A percentile compares a stretch with the other conserved stretches of the same genome.
These are phyloP conservation scores for Melinaea menophilus DNA, from an alignment of 2,888 invertebrate species.

Conservation along the genomic window DNA sequence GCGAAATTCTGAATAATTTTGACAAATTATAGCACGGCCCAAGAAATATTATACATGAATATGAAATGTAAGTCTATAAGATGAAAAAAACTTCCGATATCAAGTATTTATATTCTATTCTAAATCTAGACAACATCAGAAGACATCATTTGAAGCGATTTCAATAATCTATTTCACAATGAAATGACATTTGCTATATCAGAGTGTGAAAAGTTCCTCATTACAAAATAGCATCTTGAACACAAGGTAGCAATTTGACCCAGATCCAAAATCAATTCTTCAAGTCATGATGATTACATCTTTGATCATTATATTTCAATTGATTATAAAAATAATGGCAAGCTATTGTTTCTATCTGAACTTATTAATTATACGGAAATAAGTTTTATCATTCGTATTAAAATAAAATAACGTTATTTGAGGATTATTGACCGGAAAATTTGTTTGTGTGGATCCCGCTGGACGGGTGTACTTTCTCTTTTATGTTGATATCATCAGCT, in stretches of 20 bases:
- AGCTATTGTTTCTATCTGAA: conserved; percentile 10
- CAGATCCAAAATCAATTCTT: conserved; percentile 19
- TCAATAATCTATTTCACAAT: conserved; percentile 18
- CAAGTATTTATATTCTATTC: no score
- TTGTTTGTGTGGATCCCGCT: conserved; percentile 29
- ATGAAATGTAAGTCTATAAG: no score
- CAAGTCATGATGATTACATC: conserved; percentile 26
- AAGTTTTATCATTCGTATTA: background rate
- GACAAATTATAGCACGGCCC: no score
- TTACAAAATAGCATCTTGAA: conserved; percentile 25
- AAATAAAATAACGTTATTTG: background rate
- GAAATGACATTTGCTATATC: conserved; percentile 14
- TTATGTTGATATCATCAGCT: conserved; percentile 36
- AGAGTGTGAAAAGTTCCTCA: conserved; percentile 20
- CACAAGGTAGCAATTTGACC: conserved; percentile 27
- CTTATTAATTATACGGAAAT: no score
- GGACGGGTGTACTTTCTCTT: conserved; percentile 38
- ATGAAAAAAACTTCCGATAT: no score
- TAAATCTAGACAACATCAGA: no score
- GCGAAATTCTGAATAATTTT: no score
- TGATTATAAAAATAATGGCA: conserved; percentile 1
- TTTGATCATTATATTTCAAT: conserved; percentile 16
- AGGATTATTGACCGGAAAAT: conserved; percentile 30
- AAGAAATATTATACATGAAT: no score
- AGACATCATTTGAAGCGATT: background rate